Conservation (phyloP, 2,888 invertebrate genomes). For the Argyresthia albistria region DNA sequence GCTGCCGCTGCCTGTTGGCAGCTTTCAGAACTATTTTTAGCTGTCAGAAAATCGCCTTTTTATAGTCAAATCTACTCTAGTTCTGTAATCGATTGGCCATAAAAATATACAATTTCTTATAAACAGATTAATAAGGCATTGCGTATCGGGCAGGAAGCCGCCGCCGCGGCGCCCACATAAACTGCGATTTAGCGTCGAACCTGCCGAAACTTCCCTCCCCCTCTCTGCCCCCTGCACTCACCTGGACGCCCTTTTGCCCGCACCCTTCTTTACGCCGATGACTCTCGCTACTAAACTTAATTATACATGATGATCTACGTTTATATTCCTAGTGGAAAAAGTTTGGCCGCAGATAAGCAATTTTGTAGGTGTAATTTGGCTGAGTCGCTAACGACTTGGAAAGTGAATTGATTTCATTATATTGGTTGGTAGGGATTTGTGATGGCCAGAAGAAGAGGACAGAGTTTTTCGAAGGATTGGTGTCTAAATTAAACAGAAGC, state of each 20-base stretch:
- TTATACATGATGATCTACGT: slow-evolving; percentile 17
- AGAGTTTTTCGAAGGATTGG: too few relatives aligned
- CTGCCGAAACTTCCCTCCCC: slow-evolving; percentile 61
- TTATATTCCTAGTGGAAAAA: neutral
- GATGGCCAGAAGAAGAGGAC: too few relatives aligned
- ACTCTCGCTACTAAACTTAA: slow-evolving; percentile 42
- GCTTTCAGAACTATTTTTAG: too few relatives aligned
- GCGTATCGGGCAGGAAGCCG: neutral
- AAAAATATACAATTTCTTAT: neutral
- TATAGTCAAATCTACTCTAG: too few relatives aligned
- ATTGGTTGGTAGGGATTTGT: too few relatives aligned
- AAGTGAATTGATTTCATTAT: too few relatives aligned
- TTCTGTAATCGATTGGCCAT: too few relatives aligned
- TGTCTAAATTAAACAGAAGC: too few relatives aligned
- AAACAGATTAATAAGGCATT: neutral
- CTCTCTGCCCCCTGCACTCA: slow-evolving; percentile 25
- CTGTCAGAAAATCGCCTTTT: too few relatives aligned
- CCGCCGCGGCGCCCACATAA: slow-evolving; percentile 45
- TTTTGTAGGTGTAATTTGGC: too few relatives aligned
- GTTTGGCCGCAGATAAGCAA: neutral
- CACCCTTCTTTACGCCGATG: slow-evolving; percentile 52
- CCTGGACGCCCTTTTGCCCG: slow-evolving; percentile 46
- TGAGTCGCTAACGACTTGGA: too few relatives aligned
- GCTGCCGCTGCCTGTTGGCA: too few relatives aligned
- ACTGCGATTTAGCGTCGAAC: slow-evolving; percentile 59